Percentiles rank a stretch among this genome's conserved stretches.
Evolutionary conservation across 2,113 vertebrate species (phyloP).

Genomic region (Amazona guildingii): DNA sequence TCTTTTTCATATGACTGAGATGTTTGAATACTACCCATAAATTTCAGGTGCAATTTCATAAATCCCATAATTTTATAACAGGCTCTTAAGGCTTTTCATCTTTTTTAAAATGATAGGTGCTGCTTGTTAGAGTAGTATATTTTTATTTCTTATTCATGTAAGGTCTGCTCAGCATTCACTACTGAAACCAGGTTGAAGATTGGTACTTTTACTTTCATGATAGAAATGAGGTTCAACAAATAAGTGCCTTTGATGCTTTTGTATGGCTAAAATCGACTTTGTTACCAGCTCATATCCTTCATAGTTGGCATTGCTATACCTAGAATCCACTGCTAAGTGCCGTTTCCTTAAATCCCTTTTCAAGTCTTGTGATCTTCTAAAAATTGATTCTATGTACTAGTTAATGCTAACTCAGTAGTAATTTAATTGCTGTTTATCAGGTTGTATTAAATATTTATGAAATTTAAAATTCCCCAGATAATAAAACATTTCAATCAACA

Average conservation of each 20-base stretch:
- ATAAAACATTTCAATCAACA: not conserved
- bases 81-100: not conserved
- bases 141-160: not conserved
- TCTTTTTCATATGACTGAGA: not conserved
- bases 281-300: not conserved
- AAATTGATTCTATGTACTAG: not conserved
- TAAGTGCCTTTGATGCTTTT: not conserved
- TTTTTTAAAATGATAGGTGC: not conserved
- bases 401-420: slow-evolving; percentile 3
- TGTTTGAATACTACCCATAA: not conserved
- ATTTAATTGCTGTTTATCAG: not conserved
- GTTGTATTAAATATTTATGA: not conserved
- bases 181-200: not conserved
- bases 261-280: not conserved
- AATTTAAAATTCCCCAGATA: not conserved
- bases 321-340: not conserved
- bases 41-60: not conserved
- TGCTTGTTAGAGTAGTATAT: not conserved
- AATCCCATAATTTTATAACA: not conserved
- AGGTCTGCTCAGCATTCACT: not conserved
- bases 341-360: not conserved
- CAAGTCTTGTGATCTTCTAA: not conserved
- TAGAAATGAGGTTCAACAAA: not conserved
- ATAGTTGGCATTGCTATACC: not conserved
- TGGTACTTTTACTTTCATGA: not conserved